Conservation (phyloP, 2,888 invertebrate genomes). For the Monopis laevigella region DNA sequence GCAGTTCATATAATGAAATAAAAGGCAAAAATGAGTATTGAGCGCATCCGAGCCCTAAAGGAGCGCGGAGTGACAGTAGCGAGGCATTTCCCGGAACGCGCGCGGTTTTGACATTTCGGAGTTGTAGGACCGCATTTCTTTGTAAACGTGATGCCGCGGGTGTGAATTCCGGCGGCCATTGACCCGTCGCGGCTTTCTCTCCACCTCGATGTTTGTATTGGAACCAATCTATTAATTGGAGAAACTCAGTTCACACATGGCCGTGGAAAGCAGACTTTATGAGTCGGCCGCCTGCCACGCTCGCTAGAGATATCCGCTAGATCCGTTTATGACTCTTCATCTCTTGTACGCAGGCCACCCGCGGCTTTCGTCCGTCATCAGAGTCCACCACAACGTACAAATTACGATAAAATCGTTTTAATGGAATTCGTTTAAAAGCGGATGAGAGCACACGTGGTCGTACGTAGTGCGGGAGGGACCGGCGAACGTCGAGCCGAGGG, state of each 20-base stretch:
- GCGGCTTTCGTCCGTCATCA: too few species aligned
- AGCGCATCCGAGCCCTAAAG: too few species aligned
- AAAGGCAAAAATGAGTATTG: too few species aligned
- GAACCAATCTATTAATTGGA: conserved; percentile 68
- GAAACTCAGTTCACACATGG: conserved; percentile 66
- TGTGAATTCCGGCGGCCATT: conserved; percentile 59
- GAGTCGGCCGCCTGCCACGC: background rate
- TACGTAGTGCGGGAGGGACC: conserved; percentile 23
- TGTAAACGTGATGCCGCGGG: conserved; percentile 56
- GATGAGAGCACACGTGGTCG: too few species aligned
- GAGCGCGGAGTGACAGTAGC: conserved; percentile 17
- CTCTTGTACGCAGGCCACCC: too few species aligned
- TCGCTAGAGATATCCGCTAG: too few species aligned
- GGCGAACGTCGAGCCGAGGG: conserved; percentile 26
- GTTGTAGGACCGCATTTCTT: conserved; percentile 57
- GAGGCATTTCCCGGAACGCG: conserved; percentile 41
- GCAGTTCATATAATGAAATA: too few species aligned
- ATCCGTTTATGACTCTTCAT: too few species aligned
- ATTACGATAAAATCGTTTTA: too few species aligned
- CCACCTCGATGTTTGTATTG: conserved; percentile 61
- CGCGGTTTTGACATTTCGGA: conserved; percentile 55
- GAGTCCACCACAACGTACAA: too few species aligned
- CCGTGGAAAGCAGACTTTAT: conserved; percentile 52
- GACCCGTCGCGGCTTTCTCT: conserved; percentile 51
- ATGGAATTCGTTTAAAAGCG: too few species aligned